Evolutionary conservation across 2,797 vertebrate genomes (phyloP), one percentile per base, ranked within the genome.

Genomic region (Bradypodion ventrale): DNA sequence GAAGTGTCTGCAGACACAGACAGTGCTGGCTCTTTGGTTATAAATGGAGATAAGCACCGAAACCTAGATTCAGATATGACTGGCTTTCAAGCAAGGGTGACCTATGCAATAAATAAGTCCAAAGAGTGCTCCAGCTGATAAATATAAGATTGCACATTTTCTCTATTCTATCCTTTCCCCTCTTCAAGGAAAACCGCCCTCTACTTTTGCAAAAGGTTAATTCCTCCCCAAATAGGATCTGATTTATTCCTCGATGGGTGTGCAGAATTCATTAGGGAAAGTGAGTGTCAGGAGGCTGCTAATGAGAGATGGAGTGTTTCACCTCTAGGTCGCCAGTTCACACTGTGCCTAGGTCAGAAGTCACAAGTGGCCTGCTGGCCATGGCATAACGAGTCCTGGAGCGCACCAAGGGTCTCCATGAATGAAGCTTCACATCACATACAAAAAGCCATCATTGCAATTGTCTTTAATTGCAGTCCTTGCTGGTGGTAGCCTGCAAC

Each of bases 221-320:
- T 81, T 42, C 44, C 35, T 32, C 8, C 40, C 37, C 40, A 15
- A 19, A 19, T 7, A 29, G 56, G 59, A 3, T 21, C 75, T 77
- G 75, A 60, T 73, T 60, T 62, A 32, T 44, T 56, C 29, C 66
- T 56, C 29, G 23, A 42, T 56, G 68, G 13, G 60, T 65, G 80
- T 10, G 37, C 29, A 86, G 80, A 65, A 82, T 66, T 82, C 75
- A 72, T 77, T 72, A 77, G 65, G 56, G n/a, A 59, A 70, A 63
- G 44, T 40, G 65, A 83, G 65, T 84, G 83, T 82, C 80, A 73
- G 75, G 25, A 21, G 44, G 21, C 44, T 73, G 75, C 80, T 82
- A 82, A 73, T 83, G 80, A 82, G 75, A 78, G 68, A 83, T 65
- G 85, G 85, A 86, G 75, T 25, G 60, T 73, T 73, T 73, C 75